Base-by-base conservation (phyloP, 2,113 vertebrate genomes). In the Coreoperca whiteheadi region DNA sequence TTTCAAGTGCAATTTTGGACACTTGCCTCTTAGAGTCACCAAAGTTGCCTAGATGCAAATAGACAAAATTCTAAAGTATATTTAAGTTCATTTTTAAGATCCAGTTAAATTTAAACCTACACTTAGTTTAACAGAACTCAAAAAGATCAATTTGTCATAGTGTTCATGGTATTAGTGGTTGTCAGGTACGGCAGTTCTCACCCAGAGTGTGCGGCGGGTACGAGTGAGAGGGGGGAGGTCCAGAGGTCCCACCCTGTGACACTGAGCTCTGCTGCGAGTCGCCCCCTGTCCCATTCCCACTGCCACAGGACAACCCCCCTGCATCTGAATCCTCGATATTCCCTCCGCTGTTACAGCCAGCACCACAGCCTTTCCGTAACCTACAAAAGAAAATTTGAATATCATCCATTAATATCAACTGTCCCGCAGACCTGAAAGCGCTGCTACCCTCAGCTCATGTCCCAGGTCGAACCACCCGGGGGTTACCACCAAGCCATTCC, bases 311-410 rank as follows among this genome's bases (percentile, higher is more conserved):
- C 92, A 97, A 84, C 25, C 97, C 98, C 15, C 97, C 97, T 2
- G 95, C 95, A 75, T 99, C 98, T 0, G 97, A 97, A 87, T 99
- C 98, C 95, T 99, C 98, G 11, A 99, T 98, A 65, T 99, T 99
- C 80, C 98, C 98, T 3, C 98, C 98, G 1, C 98, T 99, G 95
- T 99, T 99, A 87, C 98, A 99, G 30, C 98, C 98, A 7, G 98
- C 98, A 25, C 98, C 98, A 76, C 98, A 99, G 53, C 98, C 98
- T 92, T 99, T 99, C 74, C 98, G 96, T 78, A 99, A 93, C 83
- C 98, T 99, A 74, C 0, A 25, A 61, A 21, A 43, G 11, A 72
- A 37, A 77, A 46, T 46, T 20, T 25, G 0, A 4, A 37, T 20
- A 30, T 41, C 23, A 15, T 23, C 61, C 4, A 6, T 66, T 46